Evolutionary conservation across 1,140 invertebrate genomes (phyloP), one percentile per base, ranked within the genome.

Genomic region (Neodiprion virginianus): DNA sequence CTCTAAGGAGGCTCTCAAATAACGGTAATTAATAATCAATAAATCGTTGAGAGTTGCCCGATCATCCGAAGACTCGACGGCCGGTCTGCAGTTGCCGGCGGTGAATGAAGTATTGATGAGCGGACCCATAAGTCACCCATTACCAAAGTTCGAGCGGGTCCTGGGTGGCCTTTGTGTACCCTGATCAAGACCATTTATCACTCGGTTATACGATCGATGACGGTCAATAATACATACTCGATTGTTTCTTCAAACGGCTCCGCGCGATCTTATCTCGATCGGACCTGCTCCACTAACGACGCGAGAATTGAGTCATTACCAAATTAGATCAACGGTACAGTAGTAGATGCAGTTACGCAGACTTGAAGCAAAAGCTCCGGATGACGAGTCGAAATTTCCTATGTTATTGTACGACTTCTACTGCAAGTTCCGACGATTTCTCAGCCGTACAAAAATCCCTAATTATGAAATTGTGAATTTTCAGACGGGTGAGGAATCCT

Each of bases 1-100:
- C 53, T 17, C 28, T 40, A 3, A 40, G 28, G 28, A 40, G 28
- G 28, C 28, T 40, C 28, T 14, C 53, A 61, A 61, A 8, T 61
- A 61, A 61, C 53, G 68, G 68, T 48, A 49, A 71, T 71, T 71
- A 71, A 71, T 71, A 71, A 71, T 71, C 70, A 47, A 71, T 71
- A 71, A 71, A 71, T 71, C 70, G 70, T n/a, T 50, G 28, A 48
- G 48, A 71, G 48, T 10, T 48, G 40, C 70, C n/a, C 17, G n/a
- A 50, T 71, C 70, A 71, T 71, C 4, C 70, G 53, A 17, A 61
- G 11, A 7, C 4, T 61, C 53, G 53, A 61, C 53, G 53, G 4
- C 4, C 5, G 11, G 53, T 61, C 28, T 40, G 28, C 53, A 69
- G 21, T 69, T 47, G 40, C 14, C 67, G 61, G 8, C 68, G 14